A percentile compares a stretch with the other conserved stretches of the same genome.
Evolutionary conservation across 2,888 invertebrate genomes (phyloP).

Genomic region (Trypoxylon attenuatum): DNA sequence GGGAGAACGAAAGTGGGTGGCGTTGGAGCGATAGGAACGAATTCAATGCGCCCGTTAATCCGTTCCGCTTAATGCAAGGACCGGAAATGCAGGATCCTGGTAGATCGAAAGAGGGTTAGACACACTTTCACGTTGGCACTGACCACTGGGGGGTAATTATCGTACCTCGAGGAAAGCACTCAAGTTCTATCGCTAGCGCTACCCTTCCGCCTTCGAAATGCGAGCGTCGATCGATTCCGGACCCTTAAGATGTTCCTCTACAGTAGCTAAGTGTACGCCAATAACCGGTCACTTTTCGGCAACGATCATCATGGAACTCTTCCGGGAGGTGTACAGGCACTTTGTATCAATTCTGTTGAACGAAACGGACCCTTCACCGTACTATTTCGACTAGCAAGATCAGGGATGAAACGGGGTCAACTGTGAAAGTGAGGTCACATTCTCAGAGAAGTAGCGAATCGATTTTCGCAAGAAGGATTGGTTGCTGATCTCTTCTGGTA

Average conservation of each 20-base stretch:
- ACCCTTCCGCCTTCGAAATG: slow-evolving; percentile 51
- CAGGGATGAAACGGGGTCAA: slow-evolving; percentile 66
- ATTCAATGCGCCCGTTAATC: slow-evolving; percentile 47
- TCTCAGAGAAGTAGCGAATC: slow-evolving; percentile 6
- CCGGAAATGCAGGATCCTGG: slow-evolving; percentile 31
- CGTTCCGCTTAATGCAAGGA: slow-evolving; percentile 39
- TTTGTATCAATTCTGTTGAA: no score
- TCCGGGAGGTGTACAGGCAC: background rate
- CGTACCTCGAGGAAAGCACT: slow-evolving; percentile 66
- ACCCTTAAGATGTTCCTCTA: slow-evolving; percentile 40
- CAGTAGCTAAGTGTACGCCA: slow-evolving; percentile 28
- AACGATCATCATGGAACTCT: slow-evolving; percentile 48
- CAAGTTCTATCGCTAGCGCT: no score
- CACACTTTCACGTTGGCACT: slow-evolving; percentile 52
- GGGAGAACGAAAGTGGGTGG: slow-evolving; percentile 16
- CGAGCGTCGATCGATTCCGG: slow-evolving; percentile 24
- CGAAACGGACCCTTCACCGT: slow-evolving; percentile 27
- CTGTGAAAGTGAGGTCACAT: slow-evolving; percentile 55
- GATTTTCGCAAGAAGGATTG: slow-evolving; percentile 23
- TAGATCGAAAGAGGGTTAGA: slow-evolving; percentile 30
- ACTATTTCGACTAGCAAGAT: slow-evolving; percentile 46
- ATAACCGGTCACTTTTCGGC: slow-evolving; percentile 69
- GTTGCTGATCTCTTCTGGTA: background rate
- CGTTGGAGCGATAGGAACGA: slow-evolving; percentile 2
- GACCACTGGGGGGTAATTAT: slow-evolving; percentile 71